These are phyloP conservation scores for Aphaenogaster floridana DNA, from an alignment of 1,140 invertebrate species.

Conservation along the genomic window DNA sequence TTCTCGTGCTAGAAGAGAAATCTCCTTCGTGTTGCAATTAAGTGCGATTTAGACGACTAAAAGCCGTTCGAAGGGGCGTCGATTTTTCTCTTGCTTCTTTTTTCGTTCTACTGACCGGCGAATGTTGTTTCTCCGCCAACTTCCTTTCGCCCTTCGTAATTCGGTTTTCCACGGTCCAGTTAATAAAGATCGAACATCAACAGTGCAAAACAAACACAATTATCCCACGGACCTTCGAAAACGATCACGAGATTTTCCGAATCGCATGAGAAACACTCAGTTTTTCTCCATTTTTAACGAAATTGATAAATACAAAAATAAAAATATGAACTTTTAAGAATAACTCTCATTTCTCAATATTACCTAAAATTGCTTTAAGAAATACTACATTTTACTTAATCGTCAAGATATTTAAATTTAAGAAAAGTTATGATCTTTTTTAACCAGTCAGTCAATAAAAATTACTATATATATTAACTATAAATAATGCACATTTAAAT, in stretches of 20 bases:
- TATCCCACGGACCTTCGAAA: constrained; percentile 67
- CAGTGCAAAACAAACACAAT: constrained; percentile 74
- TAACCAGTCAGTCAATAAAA: not conserved
- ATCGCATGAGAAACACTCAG: constrained; percentile 38
- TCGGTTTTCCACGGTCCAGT: constrained; percentile 28
- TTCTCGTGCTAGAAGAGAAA: constrained; percentile 17
- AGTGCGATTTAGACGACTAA: constrained; percentile 52
- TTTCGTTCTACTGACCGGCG: constrained; percentile 31
- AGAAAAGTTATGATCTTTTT: not conserved
- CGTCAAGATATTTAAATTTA: not conserved
- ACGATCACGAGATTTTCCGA: constrained; percentile 70
- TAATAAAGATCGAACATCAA: constrained; percentile 75
- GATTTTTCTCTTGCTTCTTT: constrained; percentile 44
- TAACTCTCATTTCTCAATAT: not conserved
- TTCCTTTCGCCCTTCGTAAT: constrained; percentile 44
- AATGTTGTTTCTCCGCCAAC: constrained; percentile 21
- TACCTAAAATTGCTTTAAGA: not conserved
- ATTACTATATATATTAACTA: constrained; percentile 1
- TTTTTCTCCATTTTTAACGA: constrained; percentile 1
- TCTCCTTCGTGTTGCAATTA: constrained; percentile 36
- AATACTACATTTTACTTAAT: not conserved
- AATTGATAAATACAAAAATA: constrained; percentile 20
- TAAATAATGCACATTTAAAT: not conserved
- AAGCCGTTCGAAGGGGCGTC: constrained; percentile 32
- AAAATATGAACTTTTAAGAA: not conserved